Evolutionary conservation across 1,140 invertebrate species (phyloP), one percentile per base, ranked within the genome.

Genomic region (Drosophila dunni): DNA sequence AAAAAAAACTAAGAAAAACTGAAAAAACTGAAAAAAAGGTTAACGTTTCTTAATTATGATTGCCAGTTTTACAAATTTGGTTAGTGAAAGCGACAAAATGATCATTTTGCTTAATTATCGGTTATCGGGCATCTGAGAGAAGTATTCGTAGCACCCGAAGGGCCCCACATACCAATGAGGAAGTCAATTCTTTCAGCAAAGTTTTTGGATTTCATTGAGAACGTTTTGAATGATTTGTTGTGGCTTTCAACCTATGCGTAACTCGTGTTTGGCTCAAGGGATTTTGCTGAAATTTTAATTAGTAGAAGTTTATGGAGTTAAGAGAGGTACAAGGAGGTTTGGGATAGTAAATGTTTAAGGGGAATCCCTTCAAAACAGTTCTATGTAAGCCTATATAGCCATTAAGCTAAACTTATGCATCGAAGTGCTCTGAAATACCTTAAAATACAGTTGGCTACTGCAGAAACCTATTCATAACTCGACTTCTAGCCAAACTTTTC

Each of bases 11-110:
- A 38, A 6, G 1, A 54, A 36, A 10, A 11, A n/a, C 36, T 8
- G 4, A 13, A 11, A 40, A 24, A 11, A 29, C 24, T 3, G 0
- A 24, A 48, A 56, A 24, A 40, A 56, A 38, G 8, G 9, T 56
- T 56, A 42, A 29, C 46, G 36, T 63, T 63, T 42, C 17, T 66
- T 66, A 66, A 66, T 66, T 57, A 66, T 57, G 64, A 58, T 57
- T 46, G 44, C 15, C 45, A 29, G 42, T 29, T 58, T 66, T 46
- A 68, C 56, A 60, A 29, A 65, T 64, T 64, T 50, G 17, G 53
- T 40, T 44, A 72, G 69, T 72, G 63, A 72, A 60, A 67, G 69
- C 69, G 46, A 69, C 29, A 63, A 63, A 54, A 51, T 38, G 33
- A 13, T n/a, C 53, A 56, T 46, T 63, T 70, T 45, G 34, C 13